Percentiles rank a stretch among this genome's conserved stretches.
Evolutionary conservation across 2,797 vertebrate species (phyloP).

Genomic region (Borostomias antarcticus): DNA sequence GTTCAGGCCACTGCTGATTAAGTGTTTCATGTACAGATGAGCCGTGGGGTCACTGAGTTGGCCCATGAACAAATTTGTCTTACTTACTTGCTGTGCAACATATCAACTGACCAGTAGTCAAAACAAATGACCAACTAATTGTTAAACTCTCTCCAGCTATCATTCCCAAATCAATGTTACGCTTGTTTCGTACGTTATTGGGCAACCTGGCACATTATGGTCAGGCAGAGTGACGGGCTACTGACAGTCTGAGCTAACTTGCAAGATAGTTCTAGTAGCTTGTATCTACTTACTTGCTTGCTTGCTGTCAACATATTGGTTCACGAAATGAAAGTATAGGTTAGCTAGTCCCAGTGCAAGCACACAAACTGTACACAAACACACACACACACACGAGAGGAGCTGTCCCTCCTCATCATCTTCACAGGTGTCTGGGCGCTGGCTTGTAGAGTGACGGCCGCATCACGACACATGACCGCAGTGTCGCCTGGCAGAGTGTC

Average conservation of each 20-base stretch:
- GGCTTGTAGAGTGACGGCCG: conserved; percentile 61
- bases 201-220: too few species aligned
- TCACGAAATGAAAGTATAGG: neutral
- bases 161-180: too few species aligned
- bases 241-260: too few species aligned
- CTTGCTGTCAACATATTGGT: neutral
- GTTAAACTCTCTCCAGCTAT: too few species aligned
- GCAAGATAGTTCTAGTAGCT: too few species aligned
- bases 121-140: too few species aligned
- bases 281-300: too few species aligned
- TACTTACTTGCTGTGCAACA: too few species aligned
- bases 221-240: too few species aligned
- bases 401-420: conserved; percentile 67
- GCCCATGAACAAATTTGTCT: conserved; percentile 30
- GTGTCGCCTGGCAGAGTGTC: conserved; percentile 62
- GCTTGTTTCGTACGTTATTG: too few species aligned
- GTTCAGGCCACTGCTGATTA: conserved; percentile 55
- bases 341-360: neutral
- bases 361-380: neutral
- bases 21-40: conserved; percentile 57
- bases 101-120: too few species aligned
- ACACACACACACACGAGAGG: conserved; percentile 34
- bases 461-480: conserved; percentile 77
- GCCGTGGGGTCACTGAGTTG: conserved; percentile 59
- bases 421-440: conserved; percentile 70